Evolutionary conservation across 2,113 vertebrate species (phyloP).

Genomic region (Mustelus asterias): DNA sequence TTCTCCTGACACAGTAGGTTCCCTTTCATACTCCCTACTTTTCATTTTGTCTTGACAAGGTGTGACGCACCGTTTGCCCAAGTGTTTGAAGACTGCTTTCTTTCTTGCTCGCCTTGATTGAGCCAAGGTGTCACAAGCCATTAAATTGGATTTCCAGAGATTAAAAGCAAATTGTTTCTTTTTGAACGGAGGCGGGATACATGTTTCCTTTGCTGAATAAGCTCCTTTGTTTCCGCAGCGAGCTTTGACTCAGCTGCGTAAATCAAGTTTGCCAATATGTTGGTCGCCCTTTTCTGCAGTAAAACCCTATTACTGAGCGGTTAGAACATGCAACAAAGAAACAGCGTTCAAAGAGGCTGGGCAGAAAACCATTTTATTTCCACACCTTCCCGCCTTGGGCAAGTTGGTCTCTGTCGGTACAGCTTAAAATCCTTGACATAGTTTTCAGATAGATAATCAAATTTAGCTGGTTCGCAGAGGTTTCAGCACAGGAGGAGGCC

Average conservation of each 20-base stretch:
- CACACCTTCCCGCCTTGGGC: not conserved
- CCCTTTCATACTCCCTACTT: not conserved
- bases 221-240: not conserved
- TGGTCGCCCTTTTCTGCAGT: not conserved
- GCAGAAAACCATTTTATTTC: not conserved
- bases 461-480: not conserved
- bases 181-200: not conserved
- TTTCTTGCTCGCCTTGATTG: not conserved
- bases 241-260: not conserved
- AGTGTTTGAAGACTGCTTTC: constrained; percentile 10
- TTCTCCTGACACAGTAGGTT: not conserved
- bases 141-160: constrained; percentile 33
- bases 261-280: not conserved
- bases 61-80: not conserved
- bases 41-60: constrained; percentile 17
- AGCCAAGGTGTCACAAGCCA: not conserved
- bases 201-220: not conserved
- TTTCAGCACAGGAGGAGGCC: not conserved
- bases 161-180: constrained; percentile 32
- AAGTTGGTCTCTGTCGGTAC: not conserved
- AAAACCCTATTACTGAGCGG: not conserved
- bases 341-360: not conserved
- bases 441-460: not conserved
- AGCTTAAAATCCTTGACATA: not conserved
- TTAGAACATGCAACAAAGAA: not conserved